These are phyloP conservation scores for Dendropsophus ebraccatus DNA, from an alignment of 2,113 vertebrate genomes.

Conservation along the genomic window DNA sequence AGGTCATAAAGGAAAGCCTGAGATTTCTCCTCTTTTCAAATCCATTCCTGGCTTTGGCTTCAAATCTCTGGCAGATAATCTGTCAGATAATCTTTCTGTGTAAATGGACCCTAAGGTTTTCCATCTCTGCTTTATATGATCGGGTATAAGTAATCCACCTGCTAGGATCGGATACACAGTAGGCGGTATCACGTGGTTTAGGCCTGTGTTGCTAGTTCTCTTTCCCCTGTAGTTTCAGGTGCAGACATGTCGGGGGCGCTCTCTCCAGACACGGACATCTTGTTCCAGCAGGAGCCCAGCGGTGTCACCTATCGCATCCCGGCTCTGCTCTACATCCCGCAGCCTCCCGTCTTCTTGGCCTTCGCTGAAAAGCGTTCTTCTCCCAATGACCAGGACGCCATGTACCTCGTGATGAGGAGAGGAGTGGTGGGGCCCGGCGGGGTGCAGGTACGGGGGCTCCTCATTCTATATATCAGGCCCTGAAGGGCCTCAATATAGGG, in stretches of 20 bases:
- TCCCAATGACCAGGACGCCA: conserved; percentile 75
- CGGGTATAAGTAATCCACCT: too few relatives aligned
- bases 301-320: conserved; percentile 88
- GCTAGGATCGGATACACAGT: neutral
- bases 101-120: too few relatives aligned
- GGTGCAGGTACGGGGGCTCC: conserved; percentile 74
- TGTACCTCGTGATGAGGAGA: conserved; percentile 83
- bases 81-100: too few relatives aligned
- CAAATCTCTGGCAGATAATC: too few relatives aligned
- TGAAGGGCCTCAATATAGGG: too few relatives aligned
- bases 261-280: conserved; percentile 40
- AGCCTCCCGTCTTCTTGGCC: conserved; percentile 78
- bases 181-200: neutral
- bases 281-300: conserved; percentile 76
- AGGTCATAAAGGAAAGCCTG: too few relatives aligned
- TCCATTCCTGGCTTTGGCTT: too few relatives aligned
- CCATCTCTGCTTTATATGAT: too few relatives aligned
- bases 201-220: too few relatives aligned
- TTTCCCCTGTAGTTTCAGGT: neutral
- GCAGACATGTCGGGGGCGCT: neutral
- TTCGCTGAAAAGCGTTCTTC: conserved; percentile 88
- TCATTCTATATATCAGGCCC: too few relatives aligned
- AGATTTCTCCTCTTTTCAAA: too few relatives aligned
- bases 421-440: conserved; percentile 71
- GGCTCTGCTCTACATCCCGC: conserved; percentile 81